Evolutionary conservation across 2,888 invertebrate genomes (phyloP), one percentile per base, ranked within the genome.

Genomic region (Eledona agricola): DNA sequence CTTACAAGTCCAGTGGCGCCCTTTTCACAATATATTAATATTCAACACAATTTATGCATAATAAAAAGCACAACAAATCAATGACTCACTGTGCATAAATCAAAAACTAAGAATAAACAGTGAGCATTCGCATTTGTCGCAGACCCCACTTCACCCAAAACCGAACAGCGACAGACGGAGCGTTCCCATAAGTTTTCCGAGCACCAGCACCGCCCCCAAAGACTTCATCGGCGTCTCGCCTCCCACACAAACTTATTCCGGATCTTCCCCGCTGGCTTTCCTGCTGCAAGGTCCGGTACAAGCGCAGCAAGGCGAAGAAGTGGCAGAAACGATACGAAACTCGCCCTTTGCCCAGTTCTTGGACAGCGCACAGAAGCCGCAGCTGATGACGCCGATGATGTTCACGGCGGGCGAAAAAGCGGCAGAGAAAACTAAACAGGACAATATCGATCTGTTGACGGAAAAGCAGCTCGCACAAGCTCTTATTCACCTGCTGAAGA

Each of bases 401-500:
- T 92, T 92, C 70, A 85, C 87, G 17, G 81, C 85, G 9, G 80
- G 83, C 26, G 80, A 68, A n/a, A n/a, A n/a, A 11, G 12, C 57
- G 10, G 57, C 59, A 55, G 58, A 55, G 34, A 50, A 37, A 34
- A 11, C 13, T 16, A 52, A 40, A 20, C 1, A 5, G 1, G 55
- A 55, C 31, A 38, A 25, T 7, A 79, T 86, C 1, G 89, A 91
- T 73, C 90, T 93, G 7, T 80, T 96, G 37, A 94, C 92, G 28
- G 87, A 88, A 74, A 89, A 90, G 71, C 96, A 96, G 74, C 81
- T 96, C 54, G 85, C 91, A 19, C 93, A 95, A 78, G 93, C 95
- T 15, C 86, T 96, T 70, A 86, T 88, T 66, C 89, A 93, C 78
- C 81, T 96, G 50, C 80, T 95, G 50, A 89, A 90, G 78, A 89